Base-by-base conservation (phyloP, 2,888 invertebrate species). In the Mythimna ferrago region DNA sequence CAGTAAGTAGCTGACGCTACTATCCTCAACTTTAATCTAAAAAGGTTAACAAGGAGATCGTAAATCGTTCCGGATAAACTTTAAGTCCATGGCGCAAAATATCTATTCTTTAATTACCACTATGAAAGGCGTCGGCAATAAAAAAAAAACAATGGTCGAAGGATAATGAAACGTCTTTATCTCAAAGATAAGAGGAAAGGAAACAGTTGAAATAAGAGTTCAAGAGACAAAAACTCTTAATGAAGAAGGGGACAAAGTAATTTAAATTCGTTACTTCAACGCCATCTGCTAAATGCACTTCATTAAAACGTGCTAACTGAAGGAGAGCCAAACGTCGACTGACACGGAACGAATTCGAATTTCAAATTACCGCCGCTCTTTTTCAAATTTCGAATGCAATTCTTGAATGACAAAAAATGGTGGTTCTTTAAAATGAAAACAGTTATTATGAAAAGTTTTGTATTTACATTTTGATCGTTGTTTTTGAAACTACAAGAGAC, bases 201-300 rank as follows among this genome's bases (percentile, higher is more conserved):
- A 83, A 86, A 85, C 83, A 85, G 84, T 85, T 89, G 85, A 81
- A 88, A 89, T 86, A 86, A 83, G 85, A 88, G 88, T 76, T 82
- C 67, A 80, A 83, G 73, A 83, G 79, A 87, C 89, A 89, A 91
- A 88, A 89, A 89, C 81, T 89, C 88, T 88, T 92, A 92, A 92
- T 89, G 89, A 91, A 91, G 89, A 88, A 87, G 81, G 81, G 82
- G 87, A 87, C 86, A 88, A 89, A 92, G 90, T 92, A 88, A 92
- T 94, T 94, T 92, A 89, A 94, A 93, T 94, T 92, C 90, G 90
- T 92, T 91, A 92, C 88, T 87, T 86, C 84, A 87, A 86, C 88
- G 89, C 91, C 93, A 92, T 93, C 93, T 94, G 93, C 82, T 90
- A 91, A 93, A 92, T 92, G 92, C 92, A 92, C 92, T 94, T 94